phyloP scores from a whole-genome alignment of 2,113 vertebrate genomes.

The Ageneiosus marmoratus region DNA sequence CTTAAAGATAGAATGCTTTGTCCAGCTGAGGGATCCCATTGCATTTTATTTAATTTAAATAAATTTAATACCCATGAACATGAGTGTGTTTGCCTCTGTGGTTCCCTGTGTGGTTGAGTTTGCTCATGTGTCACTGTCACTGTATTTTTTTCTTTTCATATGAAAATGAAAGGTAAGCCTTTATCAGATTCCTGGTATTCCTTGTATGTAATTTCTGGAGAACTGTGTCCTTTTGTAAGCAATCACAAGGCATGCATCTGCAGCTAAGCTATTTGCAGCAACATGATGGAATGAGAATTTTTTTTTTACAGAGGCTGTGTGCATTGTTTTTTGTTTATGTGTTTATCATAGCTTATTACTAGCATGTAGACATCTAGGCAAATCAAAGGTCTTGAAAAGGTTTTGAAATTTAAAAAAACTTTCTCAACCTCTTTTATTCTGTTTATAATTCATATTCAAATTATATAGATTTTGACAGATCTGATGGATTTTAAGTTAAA shows the following conservation, averaged over 20 bases:
- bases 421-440: background rate
- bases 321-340: background rate
- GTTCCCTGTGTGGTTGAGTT: background rate
- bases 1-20: no score
- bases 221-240: conserved; percentile 16
- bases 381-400: background rate
- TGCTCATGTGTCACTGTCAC: background rate
- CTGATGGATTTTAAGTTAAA: background rate
- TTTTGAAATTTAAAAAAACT: background rate
- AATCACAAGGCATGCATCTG: background rate
- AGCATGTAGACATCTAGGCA: background rate
- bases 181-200: background rate
- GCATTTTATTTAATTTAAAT: background rate
- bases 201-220: background rate
- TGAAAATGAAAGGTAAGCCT: background rate
- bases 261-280: conserved; percentile 1
- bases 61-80: no score
- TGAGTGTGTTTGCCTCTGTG: conserved; percentile 7
- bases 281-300: conserved; percentile 5
- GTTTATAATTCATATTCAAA: background rate
- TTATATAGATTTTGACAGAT: background rate
- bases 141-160: background rate
- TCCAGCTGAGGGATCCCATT: background rate
- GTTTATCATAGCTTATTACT: background rate
- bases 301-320: background rate